Evolutionary conservation across 2,113 vertebrate genomes (phyloP).

Genomic region (Anoura caudifer): DNA sequence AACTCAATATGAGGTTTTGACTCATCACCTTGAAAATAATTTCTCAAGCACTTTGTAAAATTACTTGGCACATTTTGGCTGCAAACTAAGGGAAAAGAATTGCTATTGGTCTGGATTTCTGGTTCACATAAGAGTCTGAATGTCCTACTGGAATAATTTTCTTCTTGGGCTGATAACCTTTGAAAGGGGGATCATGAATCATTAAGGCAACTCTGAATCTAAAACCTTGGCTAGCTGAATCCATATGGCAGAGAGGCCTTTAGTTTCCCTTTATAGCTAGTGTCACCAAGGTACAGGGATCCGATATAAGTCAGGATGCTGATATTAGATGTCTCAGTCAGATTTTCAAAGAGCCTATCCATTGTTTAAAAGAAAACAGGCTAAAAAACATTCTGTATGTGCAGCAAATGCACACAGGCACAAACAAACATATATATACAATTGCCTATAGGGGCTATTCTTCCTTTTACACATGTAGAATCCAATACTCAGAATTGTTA

Average conservation of each 20-base stretch:
- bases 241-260: slow-evolving; percentile 37
- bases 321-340: neutral
- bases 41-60: slow-evolving; percentile 67
- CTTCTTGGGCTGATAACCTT: slow-evolving; percentile 23
- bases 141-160: slow-evolving; percentile 46
- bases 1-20: slow-evolving; percentile 57
- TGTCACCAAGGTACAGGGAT: neutral
- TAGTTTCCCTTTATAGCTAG: neutral
- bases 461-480: neutral
- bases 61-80: slow-evolving; percentile 46
- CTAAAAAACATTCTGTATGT: neutral
- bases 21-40: slow-evolving; percentile 54
- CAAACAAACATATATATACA: neutral
- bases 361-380: neutral
- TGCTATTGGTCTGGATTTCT: slow-evolving; percentile 34
- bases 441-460: too few species aligned
- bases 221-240: neutral
- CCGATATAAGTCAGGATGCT: neutral
- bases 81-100: slow-evolving; percentile 4
- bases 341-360: neutral
- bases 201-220: slow-evolving; percentile 41
- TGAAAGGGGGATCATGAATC: slow-evolving; percentile 25
- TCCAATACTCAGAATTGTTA: neutral
- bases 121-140: slow-evolving; percentile 18
- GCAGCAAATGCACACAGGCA: rapidly evolving